Conservation (phyloP, 2,797 vertebrate species). For the Myotis findleyi region DNA sequence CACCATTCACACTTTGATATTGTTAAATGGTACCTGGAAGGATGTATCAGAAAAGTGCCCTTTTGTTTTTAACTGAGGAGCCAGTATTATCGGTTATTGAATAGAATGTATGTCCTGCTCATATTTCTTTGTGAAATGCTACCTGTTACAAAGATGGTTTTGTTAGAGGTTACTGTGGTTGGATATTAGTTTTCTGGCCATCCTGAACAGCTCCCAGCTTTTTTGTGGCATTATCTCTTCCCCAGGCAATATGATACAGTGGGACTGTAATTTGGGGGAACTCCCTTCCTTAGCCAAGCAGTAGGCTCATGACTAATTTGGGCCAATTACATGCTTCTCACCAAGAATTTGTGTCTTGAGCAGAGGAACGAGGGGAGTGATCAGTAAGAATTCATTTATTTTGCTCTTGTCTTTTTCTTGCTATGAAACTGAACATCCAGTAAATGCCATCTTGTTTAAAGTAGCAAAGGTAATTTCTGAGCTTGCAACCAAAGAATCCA, state of each 20-base stretch:
- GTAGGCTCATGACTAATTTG: neutral
- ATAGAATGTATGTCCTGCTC: neutral
- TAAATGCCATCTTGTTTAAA: neutral
- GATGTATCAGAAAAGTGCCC: neutral
- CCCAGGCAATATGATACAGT: neutral
- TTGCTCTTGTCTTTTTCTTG: neutral
- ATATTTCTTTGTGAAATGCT: neutral
- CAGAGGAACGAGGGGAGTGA: neutral
- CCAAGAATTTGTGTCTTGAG: neutral
- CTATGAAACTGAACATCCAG: neutral
- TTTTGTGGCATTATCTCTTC: conserved; percentile 16
- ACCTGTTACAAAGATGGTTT: neutral
- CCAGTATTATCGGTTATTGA: neutral
- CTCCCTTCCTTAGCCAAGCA: neutral
- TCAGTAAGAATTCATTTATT: neutral
- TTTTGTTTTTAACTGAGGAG: neutral
- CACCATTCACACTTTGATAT: neutral
- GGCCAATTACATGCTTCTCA: neutral
- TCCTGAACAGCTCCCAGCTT: neutral
- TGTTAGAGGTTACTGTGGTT: neutral
- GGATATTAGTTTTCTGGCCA: neutral
- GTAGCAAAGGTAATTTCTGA: neutral
- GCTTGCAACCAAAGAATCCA: neutral
- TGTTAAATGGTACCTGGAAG: neutral
- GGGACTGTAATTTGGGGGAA: neutral